phyloP scores from a whole-genome alignment of 2,888 invertebrate species.

The Morpho achilles region DNA sequence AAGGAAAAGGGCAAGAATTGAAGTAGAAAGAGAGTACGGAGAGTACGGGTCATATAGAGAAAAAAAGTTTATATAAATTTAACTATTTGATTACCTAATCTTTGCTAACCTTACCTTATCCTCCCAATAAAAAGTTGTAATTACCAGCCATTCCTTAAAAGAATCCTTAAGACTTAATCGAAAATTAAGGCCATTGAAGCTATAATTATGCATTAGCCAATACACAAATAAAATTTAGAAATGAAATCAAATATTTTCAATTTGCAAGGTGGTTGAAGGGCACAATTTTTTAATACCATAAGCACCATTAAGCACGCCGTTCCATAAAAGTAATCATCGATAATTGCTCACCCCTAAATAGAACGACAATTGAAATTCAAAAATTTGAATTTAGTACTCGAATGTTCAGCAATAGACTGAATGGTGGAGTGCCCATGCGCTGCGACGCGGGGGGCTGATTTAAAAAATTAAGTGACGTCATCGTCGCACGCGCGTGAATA shows the following conservation, averaged over 20 bases:
- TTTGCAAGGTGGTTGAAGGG: neutral
- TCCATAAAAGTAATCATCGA: constrained; percentile 19
- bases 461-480: constrained; percentile 19
- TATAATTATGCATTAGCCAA: neutral
- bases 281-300: constrained; percentile 9
- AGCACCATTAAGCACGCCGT: constrained; percentile 15
- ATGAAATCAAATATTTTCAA: neutral
- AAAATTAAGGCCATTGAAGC: too few species aligned
- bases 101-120: too few species aligned
- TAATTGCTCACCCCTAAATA: constrained; percentile 29
- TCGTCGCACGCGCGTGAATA: constrained; percentile 22
- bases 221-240: neutral
- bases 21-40: too few species aligned
- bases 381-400: constrained; percentile 48
- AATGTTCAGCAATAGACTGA: constrained; percentile 61
- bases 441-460: constrained; percentile 23
- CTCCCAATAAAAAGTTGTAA: too few species aligned
- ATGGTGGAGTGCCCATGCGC: constrained; percentile 34
- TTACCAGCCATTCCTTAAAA: too few species aligned
- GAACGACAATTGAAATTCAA: constrained; percentile 27
- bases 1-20: too few species aligned
- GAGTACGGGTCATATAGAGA: too few species aligned
- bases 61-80: too few species aligned
- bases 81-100: too few species aligned
- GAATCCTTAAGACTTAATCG: too few species aligned